Base-by-base conservation (phyloP, 2,797 vertebrate species). In the Enteromius trimaculatus region DNA sequence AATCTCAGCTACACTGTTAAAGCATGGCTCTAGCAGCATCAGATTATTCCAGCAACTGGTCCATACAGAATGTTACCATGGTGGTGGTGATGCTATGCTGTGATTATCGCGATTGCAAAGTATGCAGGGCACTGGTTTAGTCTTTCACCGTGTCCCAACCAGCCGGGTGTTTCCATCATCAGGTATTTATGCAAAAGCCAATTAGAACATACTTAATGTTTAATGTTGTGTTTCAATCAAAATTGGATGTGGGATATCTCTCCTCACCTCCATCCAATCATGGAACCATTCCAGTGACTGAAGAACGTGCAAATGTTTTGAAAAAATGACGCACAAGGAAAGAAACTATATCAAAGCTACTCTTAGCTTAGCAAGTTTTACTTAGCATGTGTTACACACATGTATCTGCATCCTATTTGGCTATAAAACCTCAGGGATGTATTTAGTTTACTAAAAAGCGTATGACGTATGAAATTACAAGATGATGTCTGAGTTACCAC, bases 101-200 rank as follows among this genome's bases (percentile, higher is more conserved):
- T 53, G 55, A 53, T 80, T 74, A 66, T 66, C 8, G 2, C 55
- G 47, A 75, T 58, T 80, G 69, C 14, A 9, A 44, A 53, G 17
- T 72, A 72, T 72, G 75, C 80, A 72, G 62, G 75, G 75, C 55
- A 6, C 69, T 64, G 51, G 71, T 64, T 42, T 60, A 77, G 60
- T 81, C 62, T 87, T 78, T 29, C 60, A 76, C 44, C 3, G 10
- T 75, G 31, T 55, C 60, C 31, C 23, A 51, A 68, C 49, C 13
- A 37, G 16, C 19, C 19, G 19, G 60, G 26, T 66, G 23, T 16
- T 66, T 66, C 13, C 44, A 53, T 19, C n/a, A 2, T 34, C 4
- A 49, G n/a, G 21, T 42, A 16, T 76, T 60, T 60, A 60, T 76
- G 74, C 53, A 58, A 76, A 64, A 47, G 44, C 7, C 29, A 51